Conservation (phyloP, 2,888 invertebrate genomes). For the Microlaimidae sp. region DNA sequence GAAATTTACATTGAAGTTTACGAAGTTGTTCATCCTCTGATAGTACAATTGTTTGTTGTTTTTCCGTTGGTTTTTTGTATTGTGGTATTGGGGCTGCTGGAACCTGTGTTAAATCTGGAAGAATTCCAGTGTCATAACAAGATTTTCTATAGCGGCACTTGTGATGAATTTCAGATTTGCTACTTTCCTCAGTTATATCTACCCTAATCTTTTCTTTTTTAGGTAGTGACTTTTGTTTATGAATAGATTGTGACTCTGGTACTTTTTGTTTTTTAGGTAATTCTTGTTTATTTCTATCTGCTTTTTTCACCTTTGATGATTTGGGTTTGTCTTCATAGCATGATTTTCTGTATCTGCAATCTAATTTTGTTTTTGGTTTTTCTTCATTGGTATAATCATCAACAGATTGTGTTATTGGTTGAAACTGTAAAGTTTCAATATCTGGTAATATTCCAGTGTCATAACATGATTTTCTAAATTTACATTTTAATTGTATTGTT, state of each 20-base stretch:
- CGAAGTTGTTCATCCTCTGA: not conserved
- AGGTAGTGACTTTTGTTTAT: too few species aligned
- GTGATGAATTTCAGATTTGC: too few species aligned
- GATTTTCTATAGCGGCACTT: not conserved
- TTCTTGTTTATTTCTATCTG: not conserved
- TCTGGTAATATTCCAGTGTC: not conserved
- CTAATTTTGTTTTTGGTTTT: not conserved
- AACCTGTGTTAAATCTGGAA: too few species aligned
- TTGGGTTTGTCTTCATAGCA: not conserved
- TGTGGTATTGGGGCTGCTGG: too few species aligned
- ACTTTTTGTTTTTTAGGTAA: too few species aligned
- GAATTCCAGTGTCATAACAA: conserved; percentile 1
- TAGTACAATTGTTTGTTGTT: too few species aligned
- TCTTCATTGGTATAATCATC: not conserved
- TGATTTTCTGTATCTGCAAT: not conserved
- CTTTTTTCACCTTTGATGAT: not conserved
- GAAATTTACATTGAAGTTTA: not conserved
- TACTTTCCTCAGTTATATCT: too few species aligned
- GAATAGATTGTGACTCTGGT: too few species aligned
- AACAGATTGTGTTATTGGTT: too few species aligned
- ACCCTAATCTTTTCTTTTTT: too few species aligned
- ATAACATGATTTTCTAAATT: not conserved
- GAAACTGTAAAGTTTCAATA: not conserved
- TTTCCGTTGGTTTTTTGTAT: too few species aligned
- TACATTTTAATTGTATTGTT: not conserved